Evolutionary conservation across 2,113 vertebrate species (phyloP), one percentile per base, ranked within the genome.

Genomic region (Mesocricetus auratus): DNA sequence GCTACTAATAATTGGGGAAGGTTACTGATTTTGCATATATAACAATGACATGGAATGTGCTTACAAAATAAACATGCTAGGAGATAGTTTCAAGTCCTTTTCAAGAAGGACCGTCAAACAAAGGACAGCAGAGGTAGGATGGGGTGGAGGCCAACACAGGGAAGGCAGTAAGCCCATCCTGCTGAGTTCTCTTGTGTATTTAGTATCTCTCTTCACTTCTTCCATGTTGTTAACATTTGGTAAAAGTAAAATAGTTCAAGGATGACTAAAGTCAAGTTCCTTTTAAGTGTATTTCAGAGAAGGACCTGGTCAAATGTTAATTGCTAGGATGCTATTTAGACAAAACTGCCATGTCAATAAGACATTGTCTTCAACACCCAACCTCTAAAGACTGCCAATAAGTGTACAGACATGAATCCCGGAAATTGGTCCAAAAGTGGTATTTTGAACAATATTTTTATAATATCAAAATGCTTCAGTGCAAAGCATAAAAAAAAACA

Each of bases 211-310:
- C 5, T n/a, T 87, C 89, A 62, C 9, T 31, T 82, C 26, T 82
- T 66, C 79, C 6, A 75, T 3, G 39, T 15, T 53, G 53, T 19
- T 92, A 94, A 50, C 29, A 86, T 24, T 6, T 53, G 71, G 13
- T 36, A 31, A 90, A 96, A 88, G 45, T 66, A 92, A 95, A 90
- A 22, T 78, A 45, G n/a, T 86, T 86, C 64, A 26, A 87, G 73
- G 64, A 33, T 93, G 77, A 87, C 56, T 89, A n/a, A 79, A 89
- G 36, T 42, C 56, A 79, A 56, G 19, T 92, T 86, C 11, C n/a
- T 21, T 94, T 87, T 96, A 71, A 36, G 3, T 77, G 68, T 68
- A 36, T 33, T 45, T 31, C n/a, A 39, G 60, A 78, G 33, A 95
- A 86, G 45, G 47, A 10, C 33, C 13, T 47, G 10, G 45, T 16